A percentile compares a stretch with the other conserved stretches of the same genome.
Evolutionary conservation across 2,888 invertebrate species (phyloP).

Genomic region (Creontiades dilutus): DNA sequence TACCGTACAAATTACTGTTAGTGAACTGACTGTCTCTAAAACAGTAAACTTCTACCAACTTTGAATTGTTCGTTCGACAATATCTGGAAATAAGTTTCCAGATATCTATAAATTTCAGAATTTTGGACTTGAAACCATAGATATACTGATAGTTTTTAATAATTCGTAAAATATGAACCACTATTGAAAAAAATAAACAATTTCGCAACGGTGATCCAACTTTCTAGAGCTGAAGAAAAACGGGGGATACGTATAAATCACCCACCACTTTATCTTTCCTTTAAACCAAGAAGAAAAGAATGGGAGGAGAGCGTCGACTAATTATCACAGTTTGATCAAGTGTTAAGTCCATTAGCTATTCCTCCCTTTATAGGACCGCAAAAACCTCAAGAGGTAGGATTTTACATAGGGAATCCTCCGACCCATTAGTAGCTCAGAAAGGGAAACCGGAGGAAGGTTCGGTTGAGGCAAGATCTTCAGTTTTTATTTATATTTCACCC

Average conservation of each 20-base stretch:
- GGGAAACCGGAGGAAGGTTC: background rate
- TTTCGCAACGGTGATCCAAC: too few species aligned
- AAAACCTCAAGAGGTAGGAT: conserved; percentile 39
- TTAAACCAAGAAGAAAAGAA: background rate
- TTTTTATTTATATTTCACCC: conserved; percentile 61
- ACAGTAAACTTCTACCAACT: too few species aligned
- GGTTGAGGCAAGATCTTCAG: conserved; percentile 52
- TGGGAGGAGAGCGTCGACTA: conserved; percentile 38
- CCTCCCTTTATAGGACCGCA: background rate
- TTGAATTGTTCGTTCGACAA: too few species aligned
- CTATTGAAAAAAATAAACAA: too few species aligned
- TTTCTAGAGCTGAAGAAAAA: background rate
- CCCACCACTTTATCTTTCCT: conserved; percentile 16
- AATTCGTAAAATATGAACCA: too few species aligned
- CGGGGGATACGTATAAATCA: conserved; percentile 22
- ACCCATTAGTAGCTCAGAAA: conserved; percentile 56
- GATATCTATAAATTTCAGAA: too few species aligned
- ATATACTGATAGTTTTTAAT: too few species aligned
- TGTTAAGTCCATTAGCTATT: conserved; percentile 66
- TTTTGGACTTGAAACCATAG: too few species aligned
- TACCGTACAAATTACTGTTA: too few species aligned
- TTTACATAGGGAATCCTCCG: conserved; percentile 60
- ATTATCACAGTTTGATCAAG: conserved; percentile 65
- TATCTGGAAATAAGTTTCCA: too few species aligned
- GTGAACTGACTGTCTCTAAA: too few species aligned